Evolutionary conservation across 1,140 invertebrate genomes (phyloP), one percentile per base, ranked within the genome.

Genomic region (Sycobia sp.): DNA sequence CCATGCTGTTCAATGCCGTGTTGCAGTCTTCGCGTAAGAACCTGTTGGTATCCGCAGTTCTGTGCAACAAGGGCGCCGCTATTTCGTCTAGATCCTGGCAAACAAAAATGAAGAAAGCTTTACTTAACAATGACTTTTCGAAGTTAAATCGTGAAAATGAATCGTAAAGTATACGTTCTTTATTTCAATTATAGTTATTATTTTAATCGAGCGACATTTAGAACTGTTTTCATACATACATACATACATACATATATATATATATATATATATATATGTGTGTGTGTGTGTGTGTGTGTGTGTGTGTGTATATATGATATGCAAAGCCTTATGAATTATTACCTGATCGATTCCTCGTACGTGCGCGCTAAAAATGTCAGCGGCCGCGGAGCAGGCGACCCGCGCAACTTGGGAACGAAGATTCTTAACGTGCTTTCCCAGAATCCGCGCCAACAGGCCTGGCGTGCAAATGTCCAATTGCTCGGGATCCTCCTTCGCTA

Each of bases 31-130:
- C 90, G 38, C 94, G 84, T 23, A 98, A 84, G 75, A 98, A 98
- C 69, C 90, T 89, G 77, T 96, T 97, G 1, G 93, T 96, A 73
- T 98, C 96, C 0, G 93, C 92, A 38, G 92, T 92, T 69, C 95
- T 89, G 64, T 92, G 89, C 16, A 98, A 80, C 23, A 98, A 77
- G 8, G 90, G 87, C 20, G 85, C 86, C 0, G 89, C 88, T 57
- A 95, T 86, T 68, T 94, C 92, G 71, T 98, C 96, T 18, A 94
- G 77, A 77, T 98, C 95, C 83, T 93, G 29, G 29, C 5, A 32
- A 11, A 10, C 0, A 32, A 20, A 29, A 46, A 25, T 46, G 25
- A 2, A 25, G 25, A 25, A 22, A 43, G 22, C 22, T 22, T 1
- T 39, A 41, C 16, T 41, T 41, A n/a, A 29, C 1, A 2, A 18